phyloP scores from a whole-genome alignment of 2,113 vertebrate species.

The Rhinoptilus africanus region DNA sequence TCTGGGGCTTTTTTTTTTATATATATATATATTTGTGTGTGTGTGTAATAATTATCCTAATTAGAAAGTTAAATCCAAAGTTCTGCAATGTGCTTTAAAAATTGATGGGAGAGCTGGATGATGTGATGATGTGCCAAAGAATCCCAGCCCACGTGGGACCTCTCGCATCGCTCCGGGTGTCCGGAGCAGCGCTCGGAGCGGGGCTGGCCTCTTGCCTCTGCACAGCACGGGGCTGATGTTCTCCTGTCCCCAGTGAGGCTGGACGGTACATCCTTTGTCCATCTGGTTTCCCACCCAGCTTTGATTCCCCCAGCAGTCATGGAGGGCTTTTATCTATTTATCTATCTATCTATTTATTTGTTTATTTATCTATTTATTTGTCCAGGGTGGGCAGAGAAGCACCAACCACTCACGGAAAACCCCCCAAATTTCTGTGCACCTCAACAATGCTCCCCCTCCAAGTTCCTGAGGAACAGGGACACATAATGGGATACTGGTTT shows the following conservation, averaged over 20 bases:
- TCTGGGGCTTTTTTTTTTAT: conserved; percentile 8
- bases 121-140: background rate
- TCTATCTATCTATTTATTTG: background rate
- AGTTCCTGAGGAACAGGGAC: background rate
- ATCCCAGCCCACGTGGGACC: background rate
- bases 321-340: background rate
- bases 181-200: background rate
- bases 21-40: background rate
- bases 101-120: conserved; percentile 15
- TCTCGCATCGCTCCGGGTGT: background rate
- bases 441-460: background rate
- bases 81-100: conserved; percentile 11
- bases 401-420: background rate
- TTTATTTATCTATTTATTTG: background rate
- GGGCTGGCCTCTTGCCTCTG: background rate
- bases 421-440: background rate
- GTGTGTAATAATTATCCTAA: conserved; percentile 49
- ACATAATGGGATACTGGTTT: background rate
- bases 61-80: conserved; percentile 37
- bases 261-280: background rate
- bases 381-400: background rate
- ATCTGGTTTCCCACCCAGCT: background rate
- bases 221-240: background rate
- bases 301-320: background rate
- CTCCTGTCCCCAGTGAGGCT: background rate